phyloP scores from a whole-genome alignment of 2,888 invertebrate species.

The Graphium colonna region DNA sequence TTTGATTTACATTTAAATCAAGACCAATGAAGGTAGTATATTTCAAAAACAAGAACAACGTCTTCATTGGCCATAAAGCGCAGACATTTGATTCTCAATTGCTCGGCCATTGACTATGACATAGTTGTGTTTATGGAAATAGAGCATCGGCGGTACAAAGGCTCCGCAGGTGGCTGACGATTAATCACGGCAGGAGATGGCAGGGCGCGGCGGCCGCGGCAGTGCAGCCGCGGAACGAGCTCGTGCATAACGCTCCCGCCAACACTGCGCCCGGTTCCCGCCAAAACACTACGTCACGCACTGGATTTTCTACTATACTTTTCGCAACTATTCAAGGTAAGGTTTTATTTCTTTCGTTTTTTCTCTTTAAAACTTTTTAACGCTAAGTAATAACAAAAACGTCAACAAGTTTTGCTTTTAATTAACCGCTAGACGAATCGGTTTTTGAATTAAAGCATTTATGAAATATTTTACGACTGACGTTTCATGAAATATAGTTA shows the following conservation, averaged over 20 bases:
- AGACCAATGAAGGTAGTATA: no score
- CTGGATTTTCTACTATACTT: background rate
- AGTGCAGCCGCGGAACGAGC: conserved; percentile 61
- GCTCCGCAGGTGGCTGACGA: conserved; percentile 76
- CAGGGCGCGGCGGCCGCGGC: conserved; percentile 56
- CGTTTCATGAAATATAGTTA: conserved; percentile 8
- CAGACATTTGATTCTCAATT: no score
- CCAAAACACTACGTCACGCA: conserved; percentile 8
- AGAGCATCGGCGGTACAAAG: conserved; percentile 60
- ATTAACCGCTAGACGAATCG: no score
- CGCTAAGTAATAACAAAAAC: conserved; percentile 2
- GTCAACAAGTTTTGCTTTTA: no score
- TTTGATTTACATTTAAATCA: no score
- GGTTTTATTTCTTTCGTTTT: no score
- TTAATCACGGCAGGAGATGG: conserved; percentile 71
- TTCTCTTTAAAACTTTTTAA: no score
- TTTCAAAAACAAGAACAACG: no score
- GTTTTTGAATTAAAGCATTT: no score
- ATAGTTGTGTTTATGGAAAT: conserved; percentile 54
- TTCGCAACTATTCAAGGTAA: conserved; percentile 12
- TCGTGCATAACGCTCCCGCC: conserved; percentile 52
- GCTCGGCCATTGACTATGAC: background rate
- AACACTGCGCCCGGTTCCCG: conserved; percentile 9
- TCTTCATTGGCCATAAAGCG: no score
- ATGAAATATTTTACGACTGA: conserved; percentile 3